phyloP scores from a whole-genome alignment of 2,888 invertebrate genomes.

The Aleiodes testaceus region DNA sequence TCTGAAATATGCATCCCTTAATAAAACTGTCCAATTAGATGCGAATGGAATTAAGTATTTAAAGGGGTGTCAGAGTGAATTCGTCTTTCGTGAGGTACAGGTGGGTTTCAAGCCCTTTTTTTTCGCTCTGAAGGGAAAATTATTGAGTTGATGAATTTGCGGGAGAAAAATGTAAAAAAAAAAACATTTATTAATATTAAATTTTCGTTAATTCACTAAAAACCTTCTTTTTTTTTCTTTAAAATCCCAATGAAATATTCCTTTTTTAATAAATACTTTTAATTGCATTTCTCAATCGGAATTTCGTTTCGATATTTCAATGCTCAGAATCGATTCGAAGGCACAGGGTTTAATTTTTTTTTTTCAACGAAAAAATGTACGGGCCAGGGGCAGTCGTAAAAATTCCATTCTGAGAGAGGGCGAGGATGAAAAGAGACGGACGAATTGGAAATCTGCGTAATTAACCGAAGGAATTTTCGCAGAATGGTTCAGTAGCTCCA shows the following conservation, averaged over 20 bases:
- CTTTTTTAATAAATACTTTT: not conserved
- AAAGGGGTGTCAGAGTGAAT: slow-evolving; percentile 64
- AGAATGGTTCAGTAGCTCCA: slow-evolving; percentile 41
- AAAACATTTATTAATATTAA: not conserved
- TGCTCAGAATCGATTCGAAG: slow-evolving; percentile 27
- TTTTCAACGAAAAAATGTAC: slow-evolving; percentile 13
- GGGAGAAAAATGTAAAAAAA: slow-evolving; percentile 38
- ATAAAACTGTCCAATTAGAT: slow-evolving; percentile 73
- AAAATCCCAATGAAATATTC: not conserved
- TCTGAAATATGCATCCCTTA: slow-evolving; percentile 73
- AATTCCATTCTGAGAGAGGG: slow-evolving; percentile 61
- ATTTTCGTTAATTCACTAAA: slow-evolving; percentile 14
- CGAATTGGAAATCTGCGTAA: slow-evolving; percentile 71
- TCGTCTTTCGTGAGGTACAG: slow-evolving; percentile 37
- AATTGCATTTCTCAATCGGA: slow-evolving; percentile 19
- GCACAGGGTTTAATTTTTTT: not conserved
- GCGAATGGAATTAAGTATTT: slow-evolving; percentile 72
- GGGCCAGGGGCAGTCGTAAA: slow-evolving; percentile 61
- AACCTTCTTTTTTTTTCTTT: no score
- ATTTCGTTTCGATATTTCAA: slow-evolving; percentile 31
- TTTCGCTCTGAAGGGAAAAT: slow-evolving; percentile 55
- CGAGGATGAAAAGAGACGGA: slow-evolving; percentile 52
- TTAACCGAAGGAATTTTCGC: slow-evolving; percentile 70
- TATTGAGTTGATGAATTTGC: slow-evolving; percentile 61
- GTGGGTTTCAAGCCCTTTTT: slow-evolving; percentile 17